Percentiles rank a stretch among this genome's conserved stretches.
Conservation (phyloP, 2,113 vertebrate species). For the Callospermophilus lateralis region DNA sequence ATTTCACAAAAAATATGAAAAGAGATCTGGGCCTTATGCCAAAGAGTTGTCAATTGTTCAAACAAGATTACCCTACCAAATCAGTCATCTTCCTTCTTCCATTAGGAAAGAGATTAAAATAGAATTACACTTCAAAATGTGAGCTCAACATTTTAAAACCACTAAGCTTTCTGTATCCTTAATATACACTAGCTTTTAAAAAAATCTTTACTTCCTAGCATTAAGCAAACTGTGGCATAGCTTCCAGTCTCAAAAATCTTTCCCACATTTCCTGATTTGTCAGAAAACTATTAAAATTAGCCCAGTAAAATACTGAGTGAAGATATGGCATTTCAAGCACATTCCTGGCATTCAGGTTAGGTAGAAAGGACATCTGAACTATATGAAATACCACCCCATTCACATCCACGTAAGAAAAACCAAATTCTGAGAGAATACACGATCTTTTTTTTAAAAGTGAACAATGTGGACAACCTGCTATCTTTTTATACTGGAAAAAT, state of each 20-base stretch:
- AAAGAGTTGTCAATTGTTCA: slow-evolving; percentile 63
- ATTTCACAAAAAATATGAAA: slow-evolving; percentile 54
- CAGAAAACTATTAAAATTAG: slow-evolving; percentile 34
- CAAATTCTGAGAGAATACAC: slow-evolving; percentile 41
- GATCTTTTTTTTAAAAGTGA: slow-evolving; percentile 33
- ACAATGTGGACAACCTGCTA: not conserved
- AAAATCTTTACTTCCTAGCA: not conserved
- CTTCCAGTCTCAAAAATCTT: slow-evolving; percentile 42
- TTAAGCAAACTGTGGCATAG: slow-evolving; percentile 48
- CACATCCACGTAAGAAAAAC: not conserved
- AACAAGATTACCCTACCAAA: slow-evolving; percentile 6
- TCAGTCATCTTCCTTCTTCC: slow-evolving; percentile 51
- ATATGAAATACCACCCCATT: not conserved
- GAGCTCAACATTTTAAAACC: slow-evolving; percentile 67
- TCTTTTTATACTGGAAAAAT: slow-evolving; percentile 38
- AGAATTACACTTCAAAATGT: slow-evolving; percentile 73
- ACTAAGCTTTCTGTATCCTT: slow-evolving; percentile 55
- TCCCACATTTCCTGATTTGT: not conserved
- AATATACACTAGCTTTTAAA: not conserved
- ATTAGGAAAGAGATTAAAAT: slow-evolving; percentile 55
- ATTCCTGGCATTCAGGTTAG: not conserved
- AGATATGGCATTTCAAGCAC: slow-evolving; percentile 28
- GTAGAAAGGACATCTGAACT: slow-evolving; percentile 8
- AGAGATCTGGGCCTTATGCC: slow-evolving; percentile 17
- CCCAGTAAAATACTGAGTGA: slow-evolving; percentile 52